phyloP scores from a whole-genome alignment of 2,797 vertebrate genomes.

The Silurus aristotelis region DNA sequence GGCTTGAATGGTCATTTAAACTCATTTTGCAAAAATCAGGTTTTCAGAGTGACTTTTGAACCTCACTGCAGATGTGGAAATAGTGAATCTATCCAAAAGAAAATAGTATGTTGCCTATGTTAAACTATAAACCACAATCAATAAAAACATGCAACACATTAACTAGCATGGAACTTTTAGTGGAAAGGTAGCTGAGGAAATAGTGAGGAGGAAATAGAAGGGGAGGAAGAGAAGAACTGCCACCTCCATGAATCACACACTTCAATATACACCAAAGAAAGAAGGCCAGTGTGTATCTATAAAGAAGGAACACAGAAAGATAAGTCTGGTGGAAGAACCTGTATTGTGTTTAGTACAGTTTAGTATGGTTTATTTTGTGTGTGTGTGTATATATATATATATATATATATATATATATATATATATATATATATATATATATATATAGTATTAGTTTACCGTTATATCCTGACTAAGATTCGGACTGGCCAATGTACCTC shows the following conservation, averaged over 20 bases:
- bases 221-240: background rate
- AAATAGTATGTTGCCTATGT: background rate
- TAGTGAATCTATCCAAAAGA: background rate
- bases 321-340: background rate
- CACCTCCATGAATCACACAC: background rate
- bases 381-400: background rate
- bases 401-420: no score
- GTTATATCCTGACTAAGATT: no score
- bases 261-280: background rate
- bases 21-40: background rate
- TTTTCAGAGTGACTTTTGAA: background rate
- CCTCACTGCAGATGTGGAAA: background rate
- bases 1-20: no score
- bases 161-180: background rate
- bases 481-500: no score
- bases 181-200: no score
- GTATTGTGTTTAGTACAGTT: no score
- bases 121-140: background rate
- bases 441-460: no score
- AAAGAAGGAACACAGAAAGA: background rate
- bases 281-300: background rate
- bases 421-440: no score
- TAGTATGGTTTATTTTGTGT: background rate
- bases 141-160: background rate
- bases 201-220: background rate